Base-by-base conservation (phyloP, 2,113 vertebrate species). In the Notothenia rossii region DNA sequence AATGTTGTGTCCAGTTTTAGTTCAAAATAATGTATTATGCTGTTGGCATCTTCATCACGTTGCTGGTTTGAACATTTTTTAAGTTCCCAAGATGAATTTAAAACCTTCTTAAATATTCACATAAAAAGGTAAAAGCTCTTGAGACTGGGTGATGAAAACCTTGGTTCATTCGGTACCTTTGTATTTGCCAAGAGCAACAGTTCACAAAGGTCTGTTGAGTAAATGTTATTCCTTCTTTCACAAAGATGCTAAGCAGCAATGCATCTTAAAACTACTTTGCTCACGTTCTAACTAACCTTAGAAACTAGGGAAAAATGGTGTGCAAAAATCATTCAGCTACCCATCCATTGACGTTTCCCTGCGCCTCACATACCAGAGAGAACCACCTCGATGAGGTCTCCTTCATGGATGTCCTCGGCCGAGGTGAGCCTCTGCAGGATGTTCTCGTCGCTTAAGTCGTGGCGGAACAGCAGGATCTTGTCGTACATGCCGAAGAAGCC, bases 401-500 rank as follows among this genome's bases (percentile, higher is more conserved):
- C 98, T 89, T 99, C 98, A 1, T 96, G 98, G 92, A 99, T 99
- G 81, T 98, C 97, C 87, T 98, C 98, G 45, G 96, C 96, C 49
- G 97, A 97, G 62, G 95, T 97, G 86, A 99, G 96, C 81, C 96
- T 95, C 94, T 98, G 98, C 93, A 99, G 95, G 95, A 99, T 98
- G 95, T 99, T 99, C 88, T 99, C 98, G 25, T 98, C 97, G 75
- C 93, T 97, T 91, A 99, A 93, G 93, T 99, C 94, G 90, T 99
- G 98, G 86, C 98, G 98, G 90, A 99, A 99, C 79, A 99, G 96
- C 85, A 99, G 95, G 94, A 99, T 99, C 95, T 99, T 99, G 95
- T 99, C 98, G 85, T 99, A 99, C 97, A 99, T 98, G 90, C 98
- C 98, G 86, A 99, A 99, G 94, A 99, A 99, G 84, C 98, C 98